Percentiles rank a stretch among this genome's conserved stretches.
These are phyloP conservation scores for Bellardia pandia DNA, from an alignment of 2,888 invertebrate genomes.

Conservation along the genomic window DNA sequence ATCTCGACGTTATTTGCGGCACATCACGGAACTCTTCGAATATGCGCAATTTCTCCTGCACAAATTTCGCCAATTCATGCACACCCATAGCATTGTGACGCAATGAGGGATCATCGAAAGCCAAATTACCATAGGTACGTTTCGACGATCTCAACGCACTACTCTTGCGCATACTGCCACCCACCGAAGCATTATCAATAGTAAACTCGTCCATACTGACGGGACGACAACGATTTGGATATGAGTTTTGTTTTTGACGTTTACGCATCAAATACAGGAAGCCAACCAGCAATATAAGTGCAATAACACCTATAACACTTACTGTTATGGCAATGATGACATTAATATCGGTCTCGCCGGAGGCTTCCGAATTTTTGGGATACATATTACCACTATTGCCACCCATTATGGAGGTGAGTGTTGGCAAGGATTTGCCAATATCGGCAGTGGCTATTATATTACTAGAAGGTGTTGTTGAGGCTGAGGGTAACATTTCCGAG, in stretches of 20 bases:
- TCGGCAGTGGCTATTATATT: conserved; percentile 41
- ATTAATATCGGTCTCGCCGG: conserved; percentile 86
- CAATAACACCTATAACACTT: conserved; percentile 91
- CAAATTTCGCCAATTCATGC: conserved; percentile 90
- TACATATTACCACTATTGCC: conserved; percentile 75
- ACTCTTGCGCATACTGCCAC: conserved; percentile 91
- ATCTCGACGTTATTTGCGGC: conserved; percentile 90
- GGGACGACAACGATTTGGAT: conserved; percentile 94
- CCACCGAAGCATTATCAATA: conserved; percentile 94
- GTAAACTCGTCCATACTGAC: conserved; percentile 95
- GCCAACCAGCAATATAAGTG: conserved; percentile 90
- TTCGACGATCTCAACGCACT: conserved; percentile 91
- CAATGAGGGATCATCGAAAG: conserved; percentile 93
- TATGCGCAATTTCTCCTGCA: conserved; percentile 89
- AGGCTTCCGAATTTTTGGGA: conserved; percentile 74
- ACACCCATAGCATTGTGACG: conserved; percentile 90
- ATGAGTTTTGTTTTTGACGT: conserved; percentile 91
- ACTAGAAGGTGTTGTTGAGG: conserved; percentile 4
- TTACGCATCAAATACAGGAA: conserved; percentile 91
- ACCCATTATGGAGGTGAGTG: conserved; percentile 58
- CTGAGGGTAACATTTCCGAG: conserved; percentile 37
- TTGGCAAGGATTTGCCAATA: conserved; percentile 66
- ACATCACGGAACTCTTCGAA: conserved; percentile 93
- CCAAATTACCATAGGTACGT: conserved; percentile 94
- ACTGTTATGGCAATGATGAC: conserved; percentile 93